Conservation (phyloP, 2,113 vertebrate genomes). For the Tinamus guttatus region DNA sequence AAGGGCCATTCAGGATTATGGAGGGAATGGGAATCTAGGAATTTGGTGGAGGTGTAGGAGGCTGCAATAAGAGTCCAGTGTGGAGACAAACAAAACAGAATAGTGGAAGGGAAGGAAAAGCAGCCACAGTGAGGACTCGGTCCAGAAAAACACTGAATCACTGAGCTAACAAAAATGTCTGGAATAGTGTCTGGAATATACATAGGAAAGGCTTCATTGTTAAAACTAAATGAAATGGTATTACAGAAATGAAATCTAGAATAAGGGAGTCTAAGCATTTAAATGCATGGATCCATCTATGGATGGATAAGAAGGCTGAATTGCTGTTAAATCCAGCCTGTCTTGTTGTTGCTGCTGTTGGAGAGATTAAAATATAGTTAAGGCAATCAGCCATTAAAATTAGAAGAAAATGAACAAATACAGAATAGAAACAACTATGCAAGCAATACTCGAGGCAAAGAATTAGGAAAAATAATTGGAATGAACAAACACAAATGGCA, state of each 20-base stretch:
- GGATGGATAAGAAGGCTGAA: neutral
- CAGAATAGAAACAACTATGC: neutral
- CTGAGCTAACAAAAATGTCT: neutral
- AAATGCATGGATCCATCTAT: too few species aligned
- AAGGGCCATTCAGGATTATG: neutral
- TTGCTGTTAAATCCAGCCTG: neutral
- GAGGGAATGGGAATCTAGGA: neutral
- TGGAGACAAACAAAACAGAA: neutral
- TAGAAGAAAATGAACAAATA: neutral
- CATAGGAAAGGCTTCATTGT: neutral
- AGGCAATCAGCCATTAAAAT: neutral
- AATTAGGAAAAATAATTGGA: neutral
- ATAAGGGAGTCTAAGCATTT: neutral
- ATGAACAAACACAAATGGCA: neutral
- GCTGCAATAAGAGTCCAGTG: neutral
- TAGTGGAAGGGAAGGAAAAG: neutral
- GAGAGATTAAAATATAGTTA: neutral
- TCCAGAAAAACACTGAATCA: neutral
- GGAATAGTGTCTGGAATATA: neutral
- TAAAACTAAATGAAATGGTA: neutral
- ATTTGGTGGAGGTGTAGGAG: neutral
- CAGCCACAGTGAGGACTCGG: neutral
- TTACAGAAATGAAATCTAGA: neutral
- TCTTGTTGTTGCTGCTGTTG: neutral
- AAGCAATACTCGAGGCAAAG: slow-evolving; percentile 19